Conservation (phyloP, 2,797 vertebrate genomes). For the Syngnathus rostellatus region DNA sequence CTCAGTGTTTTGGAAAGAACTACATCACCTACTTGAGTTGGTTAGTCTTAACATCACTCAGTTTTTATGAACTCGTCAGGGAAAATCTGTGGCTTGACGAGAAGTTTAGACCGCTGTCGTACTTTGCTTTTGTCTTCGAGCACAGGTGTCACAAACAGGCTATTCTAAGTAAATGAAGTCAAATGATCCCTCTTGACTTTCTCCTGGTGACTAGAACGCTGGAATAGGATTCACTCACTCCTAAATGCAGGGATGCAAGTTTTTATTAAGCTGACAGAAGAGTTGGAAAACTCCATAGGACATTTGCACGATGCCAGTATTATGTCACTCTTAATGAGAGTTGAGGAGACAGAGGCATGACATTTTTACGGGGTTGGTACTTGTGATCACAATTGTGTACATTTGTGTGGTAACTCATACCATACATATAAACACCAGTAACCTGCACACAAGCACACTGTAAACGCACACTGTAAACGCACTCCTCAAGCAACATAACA, state of each 20-base stretch:
- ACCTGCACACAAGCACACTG: slow-evolving; percentile 11
- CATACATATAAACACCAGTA: slow-evolving; percentile 26
- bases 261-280: slow-evolving; percentile 60
- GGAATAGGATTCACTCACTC: slow-evolving; percentile 51
- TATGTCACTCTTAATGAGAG: slow-evolving; percentile 62
- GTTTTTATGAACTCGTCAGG: slow-evolving; percentile 51
- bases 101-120: slow-evolving; percentile 36
- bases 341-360: slow-evolving; percentile 55
- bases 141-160: slow-evolving; percentile 64
- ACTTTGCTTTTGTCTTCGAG: slow-evolving; percentile 49
- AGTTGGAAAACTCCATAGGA: slow-evolving; percentile 56
- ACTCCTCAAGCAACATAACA: slow-evolving; percentile 30
- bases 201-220: slow-evolving; percentile 44
- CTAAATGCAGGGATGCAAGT: slow-evolving; percentile 46
- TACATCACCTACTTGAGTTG: slow-evolving; percentile 42
- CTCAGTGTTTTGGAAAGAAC: slow-evolving; percentile 42
- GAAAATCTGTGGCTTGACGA: slow-evolving; percentile 38
- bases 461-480: slow-evolving; percentile 23
- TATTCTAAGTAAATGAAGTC: slow-evolving; percentile 64
- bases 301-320: slow-evolving; percentile 58
- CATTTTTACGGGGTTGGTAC: slow-evolving; percentile 52
- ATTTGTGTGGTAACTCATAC: slow-evolving; percentile 27
- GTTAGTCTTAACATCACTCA: slow-evolving; percentile 47
- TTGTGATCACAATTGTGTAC: slow-evolving; percentile 53
- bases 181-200: slow-evolving; percentile 63